Evolutionary conservation across 2,113 vertebrate species (phyloP), one percentile per base, ranked within the genome.

Genomic region (Castor canadensis): DNA sequence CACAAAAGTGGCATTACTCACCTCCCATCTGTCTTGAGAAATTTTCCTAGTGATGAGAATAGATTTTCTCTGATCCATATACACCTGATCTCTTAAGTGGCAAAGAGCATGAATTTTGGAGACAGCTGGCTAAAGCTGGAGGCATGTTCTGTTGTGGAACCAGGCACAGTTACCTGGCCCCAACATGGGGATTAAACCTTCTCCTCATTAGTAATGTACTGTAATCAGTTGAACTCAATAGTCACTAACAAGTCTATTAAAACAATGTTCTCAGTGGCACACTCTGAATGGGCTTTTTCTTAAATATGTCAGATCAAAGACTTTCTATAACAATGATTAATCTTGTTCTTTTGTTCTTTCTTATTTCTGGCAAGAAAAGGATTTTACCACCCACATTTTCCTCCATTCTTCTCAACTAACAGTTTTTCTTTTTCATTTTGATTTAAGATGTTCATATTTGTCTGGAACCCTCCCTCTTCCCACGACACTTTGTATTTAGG

Each of bases 11-110:
- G 89, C 72, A 64, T 94, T 86, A 72, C 30, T 88, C 81, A 93
- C 32, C 85, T 71, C 54, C 82, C 87, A 94, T 92, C 76, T 96
- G 93, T 32, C 82, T 96, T 90, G 69, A 93, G 66, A 91, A 82
- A 75, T 49, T 73, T 93, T 90, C 64, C 52, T 45, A 19, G 17
- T 81, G 24, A 30, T 87, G 30, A 69, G 75, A 86, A 82, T 38
- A 71, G 40, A 76, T 82, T 93, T 84, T 47, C 77, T 71, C 54
- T 66, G 38, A 86, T 80, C 49, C 28, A 16, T 38, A 85, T 64
- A 88, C 11, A 92, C 20, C 67, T 43, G 56, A 45, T 88, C 56
- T n/a, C 22, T 90, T 96, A 92, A 82, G 47, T 54, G 49, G 85
- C 64, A 91, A 93, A 82, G 2, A 84, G 1, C 30, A 71, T 79